Percentiles rank a stretch among this genome's conserved stretches.
phyloP scores from a whole-genome alignment of 2,888 invertebrate genomes.

The Phengaris arion region DNA sequence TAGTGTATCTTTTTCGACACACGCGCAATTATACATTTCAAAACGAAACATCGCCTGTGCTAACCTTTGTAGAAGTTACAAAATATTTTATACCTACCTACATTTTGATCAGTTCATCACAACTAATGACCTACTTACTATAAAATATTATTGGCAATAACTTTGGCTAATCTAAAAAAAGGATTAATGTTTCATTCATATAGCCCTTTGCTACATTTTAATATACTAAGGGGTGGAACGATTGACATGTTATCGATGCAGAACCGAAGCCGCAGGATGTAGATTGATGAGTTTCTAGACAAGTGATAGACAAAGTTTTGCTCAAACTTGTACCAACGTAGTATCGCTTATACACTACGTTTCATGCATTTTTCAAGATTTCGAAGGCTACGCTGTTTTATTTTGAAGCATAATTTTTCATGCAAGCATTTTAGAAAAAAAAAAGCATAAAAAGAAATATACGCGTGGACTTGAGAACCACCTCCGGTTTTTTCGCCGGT shows the following conservation, averaged over 20 bases:
- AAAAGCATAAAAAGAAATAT: no score
- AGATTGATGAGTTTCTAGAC: constrained; percentile 8
- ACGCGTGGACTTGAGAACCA: no score
- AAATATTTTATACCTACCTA: no score
- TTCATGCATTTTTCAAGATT: not conserved
- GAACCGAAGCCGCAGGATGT: not conserved
- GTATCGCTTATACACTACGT: not conserved
- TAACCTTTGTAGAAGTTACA: no score
- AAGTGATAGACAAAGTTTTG: constrained; percentile 2
- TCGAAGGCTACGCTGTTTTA: no score
- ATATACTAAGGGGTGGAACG: not conserved
- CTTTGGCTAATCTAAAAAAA: not conserved
- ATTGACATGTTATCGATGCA: constrained; percentile 15
- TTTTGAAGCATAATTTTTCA: not conserved
- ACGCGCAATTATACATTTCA: no score
- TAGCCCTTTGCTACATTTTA: not conserved
- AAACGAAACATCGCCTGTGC: no score
- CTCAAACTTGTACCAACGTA: constrained; percentile 6
- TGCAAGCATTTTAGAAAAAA: no score
- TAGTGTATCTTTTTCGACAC: no score
- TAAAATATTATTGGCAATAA: not conserved
- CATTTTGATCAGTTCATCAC: no score
- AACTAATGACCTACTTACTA: no score
- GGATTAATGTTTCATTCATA: not conserved
- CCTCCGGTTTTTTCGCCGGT: no score